Conservation (phyloP, 1,140 invertebrate genomes). For the Mercenaria mercenaria region DNA sequence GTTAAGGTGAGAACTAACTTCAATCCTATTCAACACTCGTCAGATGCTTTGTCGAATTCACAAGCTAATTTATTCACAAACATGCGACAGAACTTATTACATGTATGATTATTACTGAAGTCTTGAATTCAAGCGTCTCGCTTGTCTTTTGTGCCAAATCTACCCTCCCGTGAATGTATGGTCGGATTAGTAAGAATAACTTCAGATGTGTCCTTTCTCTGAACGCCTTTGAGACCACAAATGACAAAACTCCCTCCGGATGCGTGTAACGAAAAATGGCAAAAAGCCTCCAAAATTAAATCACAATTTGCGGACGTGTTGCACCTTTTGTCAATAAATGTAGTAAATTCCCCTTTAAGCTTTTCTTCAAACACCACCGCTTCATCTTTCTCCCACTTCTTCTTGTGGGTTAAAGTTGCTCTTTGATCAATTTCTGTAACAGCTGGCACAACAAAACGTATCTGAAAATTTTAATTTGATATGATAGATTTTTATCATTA, state of each 20-base stretch:
- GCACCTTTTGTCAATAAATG: background rate
- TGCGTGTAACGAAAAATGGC: background rate
- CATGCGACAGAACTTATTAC: background rate
- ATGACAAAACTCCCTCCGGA: background rate
- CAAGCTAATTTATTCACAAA: background rate
- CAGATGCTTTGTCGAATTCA: too few species aligned
- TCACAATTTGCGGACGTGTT: background rate
- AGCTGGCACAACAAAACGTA: background rate
- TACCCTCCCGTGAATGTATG: background rate
- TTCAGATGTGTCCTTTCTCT: background rate
- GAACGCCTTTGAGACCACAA: background rate
- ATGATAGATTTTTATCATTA: background rate
- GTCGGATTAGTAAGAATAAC: background rate
- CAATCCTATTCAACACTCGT: too few species aligned
- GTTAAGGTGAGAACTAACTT: too few species aligned
- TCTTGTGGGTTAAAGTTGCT: background rate
- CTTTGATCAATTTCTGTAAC: background rate
- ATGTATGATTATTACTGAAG: background rate
- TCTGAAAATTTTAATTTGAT: background rate
- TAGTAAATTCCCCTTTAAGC: background rate
- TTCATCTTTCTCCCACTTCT: slow-evolving; percentile 7
- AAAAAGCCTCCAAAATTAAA: background rate
- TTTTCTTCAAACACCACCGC: background rate
- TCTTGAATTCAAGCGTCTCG: background rate
- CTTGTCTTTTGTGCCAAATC: background rate